Evolutionary conservation across 2,113 vertebrate genomes (phyloP), one percentile per base, ranked within the genome.

Genomic region (Paralichthys olivaceus): DNA sequence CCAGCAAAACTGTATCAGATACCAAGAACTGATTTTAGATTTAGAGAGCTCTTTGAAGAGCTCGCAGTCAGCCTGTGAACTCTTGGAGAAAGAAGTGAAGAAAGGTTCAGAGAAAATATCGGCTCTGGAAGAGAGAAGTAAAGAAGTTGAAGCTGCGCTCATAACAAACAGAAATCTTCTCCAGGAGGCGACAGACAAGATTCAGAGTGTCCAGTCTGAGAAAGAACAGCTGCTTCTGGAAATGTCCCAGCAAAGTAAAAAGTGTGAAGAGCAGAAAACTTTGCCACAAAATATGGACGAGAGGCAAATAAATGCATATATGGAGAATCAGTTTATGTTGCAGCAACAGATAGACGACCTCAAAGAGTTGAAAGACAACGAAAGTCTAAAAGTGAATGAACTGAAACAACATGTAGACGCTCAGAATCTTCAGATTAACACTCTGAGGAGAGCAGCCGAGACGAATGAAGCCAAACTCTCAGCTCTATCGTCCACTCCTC

Each of bases 11-110:
- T 96, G 95, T 45, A 94, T 97, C 29, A 92, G 86, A 77, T 96
- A 96, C 85, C 96, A 97, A 72, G 95, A 96, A 51, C 49, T 95
- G 54, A 95, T 97, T 63, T 85, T 96, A 40, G 94, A 96, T 71
- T 79, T 97, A 34, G 96, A 97, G 80, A 93, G 89, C 26, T 88
- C 94, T 65, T 53, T 94, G 60, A 97, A 96, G 84, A 73, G 88
- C 15, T 93, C 91, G 0, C 90, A 93, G 45, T 89, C 91, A 2
- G 71, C 88, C 71, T 84, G 63, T 25, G 93, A 94, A 55, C 88
- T 91, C 28, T n/a, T 90, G 0, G 91, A 93, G 51, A 93, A 93
- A 63, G 94, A 96, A 14, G 69, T 95, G 29, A 90, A 81, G 25
- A 91, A 79, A 25, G 69, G 26, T 0, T 91, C 81, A 2, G 90